Conservation (phyloP, 2,888 invertebrate species). For the Pandemis cinnamomeana region DNA sequence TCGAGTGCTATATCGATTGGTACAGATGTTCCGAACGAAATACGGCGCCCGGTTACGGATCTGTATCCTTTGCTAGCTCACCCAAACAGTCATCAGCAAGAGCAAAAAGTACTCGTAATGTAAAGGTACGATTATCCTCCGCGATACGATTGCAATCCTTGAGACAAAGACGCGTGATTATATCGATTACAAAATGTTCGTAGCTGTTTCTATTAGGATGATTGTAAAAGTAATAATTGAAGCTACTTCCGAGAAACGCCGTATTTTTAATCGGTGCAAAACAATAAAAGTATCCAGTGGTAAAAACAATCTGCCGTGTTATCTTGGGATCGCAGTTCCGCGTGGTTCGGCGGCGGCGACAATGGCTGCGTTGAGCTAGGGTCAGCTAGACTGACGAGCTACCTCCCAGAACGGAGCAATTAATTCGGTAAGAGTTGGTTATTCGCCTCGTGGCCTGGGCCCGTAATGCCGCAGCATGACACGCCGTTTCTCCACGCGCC, state of each 20-base stretch:
- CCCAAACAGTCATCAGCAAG: slow-evolving; percentile 28
- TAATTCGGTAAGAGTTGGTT: slow-evolving; percentile 77
- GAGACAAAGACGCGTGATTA: slow-evolving; percentile 20
- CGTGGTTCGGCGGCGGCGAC: slow-evolving; percentile 57
- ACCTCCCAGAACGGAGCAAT: slow-evolving; percentile 80
- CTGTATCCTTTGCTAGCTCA: slow-evolving; percentile 36
- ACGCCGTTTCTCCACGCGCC: slow-evolving; percentile 69
- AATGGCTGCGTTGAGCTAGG: slow-evolving; percentile 52
- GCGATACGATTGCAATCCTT: slow-evolving; percentile 17
- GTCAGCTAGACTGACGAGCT: slow-evolving; percentile 65
- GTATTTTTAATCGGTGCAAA: slow-evolving; percentile 14
- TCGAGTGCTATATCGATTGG: slow-evolving; percentile 76
- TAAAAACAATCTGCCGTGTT: slow-evolving; percentile 43
- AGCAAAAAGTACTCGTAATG: slow-evolving; percentile 16
- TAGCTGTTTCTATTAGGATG: slow-evolving; percentile 1
- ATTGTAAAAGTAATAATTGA: slow-evolving; percentile 16
- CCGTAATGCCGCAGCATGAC: slow-evolving; percentile 71
- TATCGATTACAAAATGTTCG: slow-evolving; percentile 11
- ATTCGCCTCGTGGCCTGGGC: slow-evolving; percentile 62
- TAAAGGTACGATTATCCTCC: slow-evolving; percentile 9
- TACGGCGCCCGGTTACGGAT: slow-evolving; percentile 47
- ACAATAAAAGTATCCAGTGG: slow-evolving; percentile 38
- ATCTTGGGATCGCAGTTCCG: slow-evolving; percentile 35
- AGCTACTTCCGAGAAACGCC: slow-evolving; percentile 19
- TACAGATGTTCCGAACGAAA: slow-evolving; percentile 71